Evolutionary conservation across 2,113 vertebrate species (phyloP).

Genomic region (Kobus ellipsiprymnus): DNA sequence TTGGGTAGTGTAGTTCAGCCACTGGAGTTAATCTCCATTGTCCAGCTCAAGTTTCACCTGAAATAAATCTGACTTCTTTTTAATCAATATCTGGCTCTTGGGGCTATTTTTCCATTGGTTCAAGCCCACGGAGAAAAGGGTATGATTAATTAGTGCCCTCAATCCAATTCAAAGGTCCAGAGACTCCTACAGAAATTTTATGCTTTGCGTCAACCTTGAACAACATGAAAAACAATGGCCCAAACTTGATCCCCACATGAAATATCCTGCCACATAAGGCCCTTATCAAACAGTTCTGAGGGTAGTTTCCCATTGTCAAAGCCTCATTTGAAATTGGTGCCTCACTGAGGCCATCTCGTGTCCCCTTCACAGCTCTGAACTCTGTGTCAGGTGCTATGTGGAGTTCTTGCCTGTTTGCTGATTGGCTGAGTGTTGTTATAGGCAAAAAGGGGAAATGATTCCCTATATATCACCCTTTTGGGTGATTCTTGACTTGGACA

Average conservation of each 20-base stretch:
- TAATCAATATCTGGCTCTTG: neutral
- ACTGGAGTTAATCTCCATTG: neutral
- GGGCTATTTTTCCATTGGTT: neutral
- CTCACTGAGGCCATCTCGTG: neutral
- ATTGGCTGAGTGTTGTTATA: neutral
- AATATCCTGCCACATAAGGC: neutral
- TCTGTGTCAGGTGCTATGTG: neutral
- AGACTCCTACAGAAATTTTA: neutral
- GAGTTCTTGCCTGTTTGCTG: neutral
- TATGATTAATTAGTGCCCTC: neutral
- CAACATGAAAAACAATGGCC: neutral
- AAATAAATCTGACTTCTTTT: neutral
- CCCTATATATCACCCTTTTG: neutral
- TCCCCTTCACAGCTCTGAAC: neutral
- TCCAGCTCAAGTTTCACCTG: neutral
- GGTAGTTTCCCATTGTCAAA: neutral
- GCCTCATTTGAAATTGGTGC: neutral
- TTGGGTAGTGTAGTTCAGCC: neutral
- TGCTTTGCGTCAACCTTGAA: conserved; percentile 1
- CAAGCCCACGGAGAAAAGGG: neutral
- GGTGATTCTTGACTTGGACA: neutral
- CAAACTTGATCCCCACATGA: neutral
- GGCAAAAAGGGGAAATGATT: neutral
- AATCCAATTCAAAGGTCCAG: neutral
- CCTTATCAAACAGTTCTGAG: neutral